Conservation (phyloP, 2,797 vertebrate species). For the Anguilla anguilla region DNA sequence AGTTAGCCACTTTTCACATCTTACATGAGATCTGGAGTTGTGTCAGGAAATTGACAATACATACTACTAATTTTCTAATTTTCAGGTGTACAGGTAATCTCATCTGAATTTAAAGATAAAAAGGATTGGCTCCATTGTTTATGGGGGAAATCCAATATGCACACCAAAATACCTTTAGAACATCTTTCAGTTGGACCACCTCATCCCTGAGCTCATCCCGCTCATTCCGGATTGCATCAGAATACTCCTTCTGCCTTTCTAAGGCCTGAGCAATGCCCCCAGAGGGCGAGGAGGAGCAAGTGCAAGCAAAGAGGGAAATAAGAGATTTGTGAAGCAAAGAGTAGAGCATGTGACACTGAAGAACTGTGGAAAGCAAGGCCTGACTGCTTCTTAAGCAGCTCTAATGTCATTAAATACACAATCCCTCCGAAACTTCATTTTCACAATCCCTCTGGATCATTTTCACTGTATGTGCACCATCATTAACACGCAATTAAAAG, state of each 20-base stretch:
- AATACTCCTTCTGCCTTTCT: constrained; percentile 98
- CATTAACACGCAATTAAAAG: not conserved
- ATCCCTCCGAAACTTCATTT: not conserved
- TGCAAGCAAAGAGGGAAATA: constrained; percentile 41
- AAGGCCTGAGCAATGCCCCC: constrained; percentile 80
- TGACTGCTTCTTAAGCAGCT: not conserved
- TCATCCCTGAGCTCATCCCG: constrained; percentile 95
- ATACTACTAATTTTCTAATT: not conserved
- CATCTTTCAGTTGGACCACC: constrained; percentile 85
- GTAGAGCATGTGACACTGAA: constrained; percentile 35
- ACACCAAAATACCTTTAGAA: constrained; percentile 84
- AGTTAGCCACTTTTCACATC: not conserved
- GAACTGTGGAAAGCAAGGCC: constrained; percentile 10
- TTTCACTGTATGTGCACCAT: not conserved
- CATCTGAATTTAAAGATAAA: not conserved
- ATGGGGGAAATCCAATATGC: not conserved
- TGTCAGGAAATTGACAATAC: not conserved
- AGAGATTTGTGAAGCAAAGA: constrained; percentile 36
- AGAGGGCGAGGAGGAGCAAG: constrained; percentile 44
- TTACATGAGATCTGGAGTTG: not conserved
- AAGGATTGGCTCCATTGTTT: not conserved
- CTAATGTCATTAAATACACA: not conserved
- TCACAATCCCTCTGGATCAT: too few species aligned
- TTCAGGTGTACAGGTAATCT: not conserved
- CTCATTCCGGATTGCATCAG: constrained; percentile 90